Evolutionary conservation across 2,888 invertebrate species (phyloP), one percentile per base, ranked within the genome.

Genomic region (Craniophora ligustri): DNA sequence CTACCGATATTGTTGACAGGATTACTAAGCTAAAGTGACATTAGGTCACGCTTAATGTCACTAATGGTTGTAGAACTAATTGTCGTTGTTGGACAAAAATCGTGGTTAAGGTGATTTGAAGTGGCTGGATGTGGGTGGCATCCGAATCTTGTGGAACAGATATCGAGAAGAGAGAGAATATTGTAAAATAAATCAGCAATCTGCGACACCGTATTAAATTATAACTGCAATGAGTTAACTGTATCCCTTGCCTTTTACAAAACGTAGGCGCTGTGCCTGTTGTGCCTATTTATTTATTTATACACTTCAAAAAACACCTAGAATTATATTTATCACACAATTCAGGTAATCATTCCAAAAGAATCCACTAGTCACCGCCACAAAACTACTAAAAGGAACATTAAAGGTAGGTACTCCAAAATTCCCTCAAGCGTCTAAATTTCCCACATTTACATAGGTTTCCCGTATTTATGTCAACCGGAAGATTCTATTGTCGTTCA

Each of bases 401-500:
- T 63, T 57, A 59, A 53, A 34, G 32, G 46, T 36, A 41, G 28
- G 16, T 41, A 34, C 10, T 42, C 51, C 35, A 4, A 44, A 58
- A 50, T 67, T 50, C 35, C 42, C 51, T 13, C 48, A 56, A 69
- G n/a, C 56, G 40, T 47, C 65, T 65, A 68, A 68, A 65, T 68
- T 61, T 65, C 42, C 40, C 26, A 51, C 58, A 65, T 68, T 70
- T 65, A 65, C 65, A 68, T 72, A 61, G 73, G 69, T 61, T 72
- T 55, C 51, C 50, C 62, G 66, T 71, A 68, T 71, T 71, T 69
- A 72, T 72, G 70, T 66, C 56, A 49, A 59, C 56, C 54, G 54
- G 66, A 61, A 71, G 66, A 69, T 69, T 60, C 59, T 66, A 72
- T 59, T 71, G 73, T 69, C 73, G 59, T 71, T 71, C 57, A 65